Evolutionary conservation across 2,797 vertebrate species (phyloP), one percentile per base, ranked within the genome.

Genomic region (Cossypha niveicapilla): DNA sequence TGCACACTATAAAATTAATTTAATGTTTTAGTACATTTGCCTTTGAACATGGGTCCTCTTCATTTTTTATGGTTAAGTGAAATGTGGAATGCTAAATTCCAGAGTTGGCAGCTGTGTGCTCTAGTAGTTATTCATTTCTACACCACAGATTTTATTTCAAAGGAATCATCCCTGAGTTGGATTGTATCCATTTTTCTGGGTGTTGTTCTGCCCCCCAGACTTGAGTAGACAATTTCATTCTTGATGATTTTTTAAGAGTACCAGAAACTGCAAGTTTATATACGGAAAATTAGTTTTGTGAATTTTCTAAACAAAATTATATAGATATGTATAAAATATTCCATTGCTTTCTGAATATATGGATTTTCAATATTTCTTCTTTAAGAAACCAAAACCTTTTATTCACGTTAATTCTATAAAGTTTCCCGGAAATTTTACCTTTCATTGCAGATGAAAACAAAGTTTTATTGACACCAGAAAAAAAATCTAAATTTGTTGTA

Each of bases 1-100:
- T 37, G 63, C 42, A 81, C 85, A 81, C 85, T 95, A 90, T 93
- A 96, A 94, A 96, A 96, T 94, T 96, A 96, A 96, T 92, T 93
- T 95, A 96, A 92, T 90, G 74, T 91, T 95, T 95, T 93, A 87
- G 68, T 96, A 44, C 58, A 68, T 92, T 92, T 96, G 66, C 86
- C 93, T 96, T 95, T 96, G 94, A 96, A 92, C 85, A 76, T 76
- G 72, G 85, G 76, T 94, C 79, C 87, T 96, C 93, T 96, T 95
- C 92, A 94, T 97, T 96, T 96, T 95, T 96, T 94, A 92, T 94
- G 92, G 92, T 96, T 96, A 96, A 92, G 42, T 66, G 75, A 95
- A 95, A 96, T 78, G 87, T 85, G 68, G 90, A 96, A 96, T 86
- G 93, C 73, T 89, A 91, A 96, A 92, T 96, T 96, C 85, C 87